phyloP scores from a whole-genome alignment of 2,113 vertebrate species.

The Prietella phreatophila region DNA sequence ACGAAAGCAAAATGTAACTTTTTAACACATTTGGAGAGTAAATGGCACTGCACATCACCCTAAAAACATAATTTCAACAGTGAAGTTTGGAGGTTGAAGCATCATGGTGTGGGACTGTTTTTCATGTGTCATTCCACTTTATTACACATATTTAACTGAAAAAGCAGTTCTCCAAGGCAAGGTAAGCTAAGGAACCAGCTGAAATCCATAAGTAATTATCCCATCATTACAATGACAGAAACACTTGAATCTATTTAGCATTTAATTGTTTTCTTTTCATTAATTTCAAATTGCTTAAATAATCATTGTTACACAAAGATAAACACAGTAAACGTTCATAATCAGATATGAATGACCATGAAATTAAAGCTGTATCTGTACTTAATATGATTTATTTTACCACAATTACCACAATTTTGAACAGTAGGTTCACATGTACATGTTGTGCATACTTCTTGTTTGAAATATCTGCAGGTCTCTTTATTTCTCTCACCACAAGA shows the following conservation, averaged over 20 bases:
- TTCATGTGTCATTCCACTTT: too few species aligned
- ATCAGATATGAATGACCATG: not conserved
- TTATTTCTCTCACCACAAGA: slow-evolving; percentile 13
- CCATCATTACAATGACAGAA: not conserved
- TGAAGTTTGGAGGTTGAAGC: too few species aligned
- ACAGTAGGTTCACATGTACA: not conserved
- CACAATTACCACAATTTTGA: not conserved
- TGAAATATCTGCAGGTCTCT: not conserved
- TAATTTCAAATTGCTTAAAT: not conserved
- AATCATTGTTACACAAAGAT: not conserved
- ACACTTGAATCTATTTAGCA: not conserved
- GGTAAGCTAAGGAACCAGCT: too few species aligned
- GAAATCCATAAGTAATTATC: too few species aligned
- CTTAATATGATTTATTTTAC: not conserved
- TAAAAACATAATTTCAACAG: too few species aligned
- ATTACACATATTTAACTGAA: too few species aligned
- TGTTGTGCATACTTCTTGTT: not conserved
- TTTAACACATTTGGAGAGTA: too few species aligned
- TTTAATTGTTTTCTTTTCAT: not conserved
- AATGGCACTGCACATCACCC: too few species aligned
- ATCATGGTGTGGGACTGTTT: too few species aligned
- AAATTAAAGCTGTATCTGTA: not conserved
- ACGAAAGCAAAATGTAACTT: too few species aligned
- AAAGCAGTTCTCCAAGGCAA: too few species aligned
- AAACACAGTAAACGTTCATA: not conserved